Evolutionary conservation across 92 coral and sea anemone species (phyloP).

Genomic region (Phenganax stokvisi): DNA sequence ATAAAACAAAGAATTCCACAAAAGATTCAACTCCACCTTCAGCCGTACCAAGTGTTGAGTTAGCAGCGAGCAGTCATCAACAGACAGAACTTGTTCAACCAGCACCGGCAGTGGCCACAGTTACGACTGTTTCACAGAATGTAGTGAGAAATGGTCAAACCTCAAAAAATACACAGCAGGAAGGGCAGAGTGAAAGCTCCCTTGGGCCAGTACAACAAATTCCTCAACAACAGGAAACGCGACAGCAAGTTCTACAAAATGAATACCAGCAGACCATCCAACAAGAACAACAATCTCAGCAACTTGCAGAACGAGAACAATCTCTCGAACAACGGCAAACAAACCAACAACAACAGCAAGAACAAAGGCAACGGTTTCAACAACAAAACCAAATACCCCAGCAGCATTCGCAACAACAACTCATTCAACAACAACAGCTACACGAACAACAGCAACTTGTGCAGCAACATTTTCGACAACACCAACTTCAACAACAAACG

Average conservation of each 20-base stretch:
- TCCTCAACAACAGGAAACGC: neutral
- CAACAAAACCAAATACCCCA: constrained; percentile 29
- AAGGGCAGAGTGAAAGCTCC: neutral
- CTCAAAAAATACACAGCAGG: constrained; percentile 1
- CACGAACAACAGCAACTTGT: constrained; percentile 39
- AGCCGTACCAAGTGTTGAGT: neutral
- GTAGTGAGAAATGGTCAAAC: neutral
- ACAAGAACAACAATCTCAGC: constrained; percentile 72
- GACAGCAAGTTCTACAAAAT: constrained; percentile 10
- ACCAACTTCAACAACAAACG: constrained; percentile 39
- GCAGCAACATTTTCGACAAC: constrained; percentile 42
- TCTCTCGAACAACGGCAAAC: constrained; percentile 54
- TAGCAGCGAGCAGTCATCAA: neutral
- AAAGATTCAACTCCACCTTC: constrained; percentile 17
- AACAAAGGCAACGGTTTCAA: constrained; percentile 13
- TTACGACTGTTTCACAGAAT: constrained; percentile 25
- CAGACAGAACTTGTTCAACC: neutral
- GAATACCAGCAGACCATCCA: constrained; percentile 47
- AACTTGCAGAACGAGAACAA: constrained; percentile 58
- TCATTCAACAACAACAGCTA: constrained; percentile 29
- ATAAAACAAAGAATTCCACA: constrained; percentile 26
- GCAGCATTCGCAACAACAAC: constrained; percentile 36
- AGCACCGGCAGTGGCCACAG: neutral
- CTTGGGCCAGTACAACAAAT: constrained; percentile 9
- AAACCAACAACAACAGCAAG: constrained; percentile 39